A percentile compares a stretch with the other conserved stretches of the same genome.
Conservation (phyloP, 1,140 invertebrate genomes). For the Eubasilissa regina region DNA sequence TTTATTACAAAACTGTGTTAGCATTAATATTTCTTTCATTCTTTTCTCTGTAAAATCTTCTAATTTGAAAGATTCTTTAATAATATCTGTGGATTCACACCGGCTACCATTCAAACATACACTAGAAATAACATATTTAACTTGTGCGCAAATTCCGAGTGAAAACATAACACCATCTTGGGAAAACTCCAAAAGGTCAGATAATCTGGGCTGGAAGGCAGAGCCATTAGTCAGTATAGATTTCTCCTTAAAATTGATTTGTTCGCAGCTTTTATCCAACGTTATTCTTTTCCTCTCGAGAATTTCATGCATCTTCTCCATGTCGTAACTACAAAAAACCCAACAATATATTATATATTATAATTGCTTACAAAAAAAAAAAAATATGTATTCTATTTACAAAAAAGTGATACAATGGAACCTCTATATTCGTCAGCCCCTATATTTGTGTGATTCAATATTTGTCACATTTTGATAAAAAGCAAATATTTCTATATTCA, state of each 20-base stretch:
- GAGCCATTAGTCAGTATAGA: constrained; percentile 63
- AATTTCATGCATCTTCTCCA: constrained; percentile 4
- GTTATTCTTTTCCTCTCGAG: constrained; percentile 61
- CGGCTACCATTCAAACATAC: constrained; percentile 56
- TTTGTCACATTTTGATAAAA: too few species aligned
- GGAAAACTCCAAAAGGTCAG: constrained; percentile 66
- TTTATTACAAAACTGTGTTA: constrained; percentile 67
- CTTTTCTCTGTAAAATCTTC: constrained; percentile 62
- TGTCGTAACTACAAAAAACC: constrained; percentile 61
- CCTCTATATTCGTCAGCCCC: too few species aligned
- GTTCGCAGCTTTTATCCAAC: constrained; percentile 63
- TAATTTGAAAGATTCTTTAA: constrained; percentile 62
- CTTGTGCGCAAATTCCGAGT: constrained; percentile 64
- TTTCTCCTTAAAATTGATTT: constrained; percentile 63
- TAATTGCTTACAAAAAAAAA: constrained; percentile 24
- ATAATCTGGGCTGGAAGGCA: constrained; percentile 65
- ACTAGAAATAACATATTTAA: constrained; percentile 64
- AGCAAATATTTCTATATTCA: too few species aligned
- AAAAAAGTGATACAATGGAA: too few species aligned
- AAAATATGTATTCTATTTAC: background rate
- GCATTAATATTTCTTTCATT: constrained; percentile 65
- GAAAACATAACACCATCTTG: constrained; percentile 65
- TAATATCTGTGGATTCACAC: constrained; percentile 4
- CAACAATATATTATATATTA: background rate
- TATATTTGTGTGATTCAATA: too few species aligned